Evolutionary conservation across 1,140 invertebrate genomes (phyloP), one percentile per base, ranked within the genome.

Genomic region (Meloidogyne hapla): DNA sequence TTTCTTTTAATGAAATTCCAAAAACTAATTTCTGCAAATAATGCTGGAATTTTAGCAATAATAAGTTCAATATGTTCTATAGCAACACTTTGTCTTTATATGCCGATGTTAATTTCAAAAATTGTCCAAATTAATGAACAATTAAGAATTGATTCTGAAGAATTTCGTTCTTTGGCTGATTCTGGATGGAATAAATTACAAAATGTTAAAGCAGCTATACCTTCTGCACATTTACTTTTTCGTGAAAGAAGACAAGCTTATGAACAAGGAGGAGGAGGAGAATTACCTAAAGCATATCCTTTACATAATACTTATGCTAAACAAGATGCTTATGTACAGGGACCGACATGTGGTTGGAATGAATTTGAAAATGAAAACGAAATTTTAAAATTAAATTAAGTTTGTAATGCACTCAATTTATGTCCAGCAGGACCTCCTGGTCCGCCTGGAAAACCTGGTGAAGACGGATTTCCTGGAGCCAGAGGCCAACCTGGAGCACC

Each of bases 381-480:
- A 25, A 25, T 6, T 67, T 42, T 4, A 38, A 23, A 8, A 10
- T 25, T 61, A n/a, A 62, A 42, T 84, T 79, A 26, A 85, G 83
- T 74, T 26, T 85, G 84, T 74, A 87, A 87, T 65, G 74, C 79
- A 45, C 67, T 77, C 6, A 85, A 86, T 69, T 71, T 61, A 38
- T 85, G 84, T 67, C 82, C 84, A 2, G 33, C 83, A 64, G 84
- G 84, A 66, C 85, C 83, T 38, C 72, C 83, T 40, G 84, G 84
- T 9, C 38, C 80, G 4, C 74, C 82, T n/a, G 84, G 84, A 76
- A 81, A 80, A 69, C 83, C 85, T 18, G 84, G 82, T 38, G 74
- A 83, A 40, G 83, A 84, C 42, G 83, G 83, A 45, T 42, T 76
- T 65, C 69, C 79, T 3, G 79, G 75, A 38, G 26, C 83, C 12